A percentile compares a stretch with the other conserved stretches of the same genome.
Conservation (phyloP, 2,113 vertebrate species). For the Ceyx melanurus region DNA sequence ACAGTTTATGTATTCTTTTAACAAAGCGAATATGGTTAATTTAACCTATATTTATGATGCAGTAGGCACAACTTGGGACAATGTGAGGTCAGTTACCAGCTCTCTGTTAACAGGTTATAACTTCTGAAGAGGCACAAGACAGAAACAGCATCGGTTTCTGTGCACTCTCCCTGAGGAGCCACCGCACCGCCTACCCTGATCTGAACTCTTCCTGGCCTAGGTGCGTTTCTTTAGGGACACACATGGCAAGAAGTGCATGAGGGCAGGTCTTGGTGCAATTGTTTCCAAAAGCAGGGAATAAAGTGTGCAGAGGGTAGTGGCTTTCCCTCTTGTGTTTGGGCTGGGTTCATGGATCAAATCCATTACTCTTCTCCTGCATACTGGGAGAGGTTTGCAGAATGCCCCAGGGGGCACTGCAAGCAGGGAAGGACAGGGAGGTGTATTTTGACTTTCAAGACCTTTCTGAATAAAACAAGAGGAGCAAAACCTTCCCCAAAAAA, state of each 20-base stretch:
- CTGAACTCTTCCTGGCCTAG: neutral
- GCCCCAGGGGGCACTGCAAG: rapidly evolving
- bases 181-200: neutral
- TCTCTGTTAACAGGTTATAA: neutral
- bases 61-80: neutral
- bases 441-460: neutral
- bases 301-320: neutral
- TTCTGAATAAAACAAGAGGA: neutral
- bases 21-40: neutral
- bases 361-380: rapidly evolving
- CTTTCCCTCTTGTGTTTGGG: neutral
- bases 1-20: neutral
- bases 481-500: neutral
- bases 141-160: rapidly evolving
- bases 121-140: neutral
- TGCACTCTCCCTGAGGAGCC: rapidly evolving
- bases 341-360: rapidly evolving
- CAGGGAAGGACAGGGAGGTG: neutral
- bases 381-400: too few species aligned
- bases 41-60: neutral
- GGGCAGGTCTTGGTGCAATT: neutral
- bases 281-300: neutral
- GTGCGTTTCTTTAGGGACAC: neutral
- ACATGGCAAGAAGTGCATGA: neutral
- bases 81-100: rapidly evolving